Evolutionary conservation across 2,888 invertebrate species (phyloP).

Genomic region (Lamellibrachia satsuma): DNA sequence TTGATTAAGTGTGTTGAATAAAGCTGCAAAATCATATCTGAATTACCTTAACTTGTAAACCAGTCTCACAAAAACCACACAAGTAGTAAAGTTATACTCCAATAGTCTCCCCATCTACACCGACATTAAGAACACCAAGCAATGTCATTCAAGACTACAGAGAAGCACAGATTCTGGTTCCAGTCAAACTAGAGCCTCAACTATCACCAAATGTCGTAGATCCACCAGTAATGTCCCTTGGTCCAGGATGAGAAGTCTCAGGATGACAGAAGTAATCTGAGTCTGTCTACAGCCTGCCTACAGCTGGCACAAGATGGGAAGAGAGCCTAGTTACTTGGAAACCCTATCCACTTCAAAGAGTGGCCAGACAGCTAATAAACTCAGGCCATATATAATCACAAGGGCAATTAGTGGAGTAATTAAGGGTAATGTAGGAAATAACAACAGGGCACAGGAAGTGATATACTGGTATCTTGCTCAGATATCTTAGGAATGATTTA

Average conservation of each 20-base stretch:
- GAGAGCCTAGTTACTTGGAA: neutral
- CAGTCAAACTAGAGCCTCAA: neutral
- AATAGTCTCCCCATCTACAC: neutral
- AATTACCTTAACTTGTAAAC: neutral
- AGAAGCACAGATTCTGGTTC: neutral
- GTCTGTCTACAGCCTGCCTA: neutral
- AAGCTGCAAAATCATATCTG: neutral
- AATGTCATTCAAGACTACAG: neutral
- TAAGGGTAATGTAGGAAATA: neutral
- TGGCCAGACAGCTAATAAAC: neutral
- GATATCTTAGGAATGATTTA: neutral
- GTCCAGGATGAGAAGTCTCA: neutral
- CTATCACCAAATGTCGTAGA: neutral
- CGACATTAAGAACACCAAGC: neutral
- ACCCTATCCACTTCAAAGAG: neutral
- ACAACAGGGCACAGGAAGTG: slow-evolving; percentile 1
- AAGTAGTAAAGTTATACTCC: neutral
- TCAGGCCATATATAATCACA: neutral
- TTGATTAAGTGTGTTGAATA: neutral
- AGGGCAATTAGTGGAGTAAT: neutral
- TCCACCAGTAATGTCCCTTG: neutral
- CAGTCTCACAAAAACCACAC: neutral
- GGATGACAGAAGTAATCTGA: neutral
- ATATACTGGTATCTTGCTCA: neutral
- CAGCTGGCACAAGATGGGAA: neutral